phyloP scores from a whole-genome alignment of 2,888 invertebrate genomes.

The Andrena marginata region DNA sequence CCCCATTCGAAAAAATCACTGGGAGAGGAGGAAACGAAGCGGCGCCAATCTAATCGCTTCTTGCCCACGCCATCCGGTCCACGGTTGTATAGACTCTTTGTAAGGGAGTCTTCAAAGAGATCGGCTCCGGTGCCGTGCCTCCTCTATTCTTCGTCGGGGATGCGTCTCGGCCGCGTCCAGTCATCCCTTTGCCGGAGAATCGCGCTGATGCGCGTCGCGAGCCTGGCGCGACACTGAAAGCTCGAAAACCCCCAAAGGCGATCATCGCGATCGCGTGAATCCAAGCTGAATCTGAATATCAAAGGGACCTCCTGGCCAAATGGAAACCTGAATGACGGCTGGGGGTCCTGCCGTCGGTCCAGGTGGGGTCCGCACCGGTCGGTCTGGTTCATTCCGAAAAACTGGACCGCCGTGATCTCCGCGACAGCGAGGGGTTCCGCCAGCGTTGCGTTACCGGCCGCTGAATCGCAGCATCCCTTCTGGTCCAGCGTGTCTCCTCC shows the following conservation, averaged over 20 bases:
- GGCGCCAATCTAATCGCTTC: slow-evolving; percentile 8
- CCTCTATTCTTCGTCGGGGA: slow-evolving; percentile 30
- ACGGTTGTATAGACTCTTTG: slow-evolving; percentile 23
- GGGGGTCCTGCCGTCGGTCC: slow-evolving; percentile 82
- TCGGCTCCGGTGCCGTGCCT: neutral
- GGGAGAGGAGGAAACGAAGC: neutral
- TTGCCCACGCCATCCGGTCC: slow-evolving; percentile 18
- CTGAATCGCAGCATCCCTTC: slow-evolving; percentile 68
- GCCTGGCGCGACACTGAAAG: slow-evolving; percentile 57
- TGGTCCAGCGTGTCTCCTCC: slow-evolving; percentile 48
- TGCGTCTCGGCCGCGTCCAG: slow-evolving; percentile 40
- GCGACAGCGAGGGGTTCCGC: slow-evolving; percentile 37
- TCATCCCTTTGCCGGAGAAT: slow-evolving; percentile 58
- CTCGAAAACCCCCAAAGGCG: slow-evolving; percentile 56
- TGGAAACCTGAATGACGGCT: slow-evolving; percentile 81
- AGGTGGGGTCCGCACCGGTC: slow-evolving; percentile 84
- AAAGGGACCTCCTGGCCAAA: slow-evolving; percentile 70
- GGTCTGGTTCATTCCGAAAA: slow-evolving; percentile 78
- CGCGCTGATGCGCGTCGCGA: slow-evolving; percentile 50
- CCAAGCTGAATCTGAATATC: slow-evolving; percentile 77
- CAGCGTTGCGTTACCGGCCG: slow-evolving; percentile 18
- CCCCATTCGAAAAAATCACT: neutral
- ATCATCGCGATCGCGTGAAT: slow-evolving; percentile 65
- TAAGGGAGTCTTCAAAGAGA: slow-evolving; percentile 15
- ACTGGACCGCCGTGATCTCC: slow-evolving; percentile 75